These are phyloP conservation scores for Mus spretus DNA, from an alignment of 2,797 vertebrate genomes.

Conservation along the genomic window DNA sequence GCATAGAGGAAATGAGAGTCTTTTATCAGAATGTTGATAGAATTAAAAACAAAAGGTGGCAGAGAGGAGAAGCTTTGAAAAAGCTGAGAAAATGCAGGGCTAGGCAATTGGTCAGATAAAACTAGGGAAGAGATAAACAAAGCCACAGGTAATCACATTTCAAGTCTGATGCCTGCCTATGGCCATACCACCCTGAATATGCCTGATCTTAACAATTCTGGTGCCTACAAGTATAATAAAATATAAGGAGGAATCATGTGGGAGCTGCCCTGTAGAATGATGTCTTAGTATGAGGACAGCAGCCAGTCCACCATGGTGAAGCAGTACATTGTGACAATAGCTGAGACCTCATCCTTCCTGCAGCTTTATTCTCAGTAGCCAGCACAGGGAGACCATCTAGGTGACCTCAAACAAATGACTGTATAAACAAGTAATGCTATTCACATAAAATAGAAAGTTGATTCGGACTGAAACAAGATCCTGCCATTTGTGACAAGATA, in stretches of 20 bases:
- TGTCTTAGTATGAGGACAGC: not conserved
- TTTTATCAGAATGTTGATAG: not conserved
- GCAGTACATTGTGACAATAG: no score
- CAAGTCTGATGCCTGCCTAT: not conserved
- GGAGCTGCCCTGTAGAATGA: not conserved
- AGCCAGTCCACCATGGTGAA: not conserved
- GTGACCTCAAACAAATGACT: not conserved
- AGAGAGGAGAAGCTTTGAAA: not conserved
- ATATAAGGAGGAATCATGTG: not conserved
- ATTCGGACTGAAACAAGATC: not conserved
- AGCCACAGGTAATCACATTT: not conserved
- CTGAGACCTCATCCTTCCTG: no score
- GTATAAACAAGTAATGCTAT: not conserved
- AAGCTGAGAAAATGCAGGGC: not conserved
- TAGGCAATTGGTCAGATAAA: not conserved
- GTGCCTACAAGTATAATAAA: not conserved
- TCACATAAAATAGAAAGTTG: not conserved
- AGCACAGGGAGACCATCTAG: not conserved
- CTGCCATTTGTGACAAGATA: not conserved
- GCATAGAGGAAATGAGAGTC: not conserved
- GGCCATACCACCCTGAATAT: not conserved
- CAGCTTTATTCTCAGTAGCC: not conserved
- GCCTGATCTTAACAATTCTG: not conserved
- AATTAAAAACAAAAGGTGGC: not conserved
- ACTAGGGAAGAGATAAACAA: not conserved